Evolutionary conservation across 2,888 invertebrate genomes (phyloP), one percentile per base, ranked within the genome.

Genomic region (Drosophila vallismaia): DNA sequence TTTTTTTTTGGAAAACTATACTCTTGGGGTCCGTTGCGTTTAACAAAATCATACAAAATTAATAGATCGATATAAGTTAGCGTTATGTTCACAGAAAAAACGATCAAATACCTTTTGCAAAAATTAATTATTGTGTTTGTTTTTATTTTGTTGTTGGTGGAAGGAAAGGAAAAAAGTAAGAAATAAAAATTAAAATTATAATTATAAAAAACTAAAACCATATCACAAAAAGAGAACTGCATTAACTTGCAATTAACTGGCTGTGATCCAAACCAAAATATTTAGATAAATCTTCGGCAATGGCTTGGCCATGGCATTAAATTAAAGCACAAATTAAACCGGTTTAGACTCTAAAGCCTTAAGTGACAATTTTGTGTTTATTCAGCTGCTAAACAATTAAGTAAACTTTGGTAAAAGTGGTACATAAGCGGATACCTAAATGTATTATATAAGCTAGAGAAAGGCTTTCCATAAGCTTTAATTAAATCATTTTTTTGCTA

Each of bases 161-260:
- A 40, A 26, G 49, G 69, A 60, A 33, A 52, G 48, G 48, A 69
- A 69, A 51, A 80, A 79, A 73, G 76, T 81, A 86, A 83, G 67
- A 84, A 79, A 75, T 76, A 76, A 83, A 71, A 75, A 70, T 72
- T 19, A 19, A 84, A 88, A 81, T 77, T 74, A 82, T 84, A 86
- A 79, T 74, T 72, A 74, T 79, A 76, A 74, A 71, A 78, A 77
- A 79, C 76, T 76, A 33, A 74, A 79, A 63, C 84, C 79, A 40
- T 29, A 48, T 51, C 12, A 38, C 52, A 62, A 8, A 29, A 36
- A 51, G 63, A 4, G 8, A 24, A 49, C 10, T 28, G 10, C 5
- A 7, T n/a, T 10, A 12, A 28, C 2, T 2, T 10, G 7, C 19
- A 60, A 63, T 42, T 59, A 36, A 44, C 60, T 60, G 63, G 9